Percentiles rank a stretch among this genome's conserved stretches.
Conservation (phyloP, 2,888 invertebrate genomes). For the Halictus ligatus region DNA sequence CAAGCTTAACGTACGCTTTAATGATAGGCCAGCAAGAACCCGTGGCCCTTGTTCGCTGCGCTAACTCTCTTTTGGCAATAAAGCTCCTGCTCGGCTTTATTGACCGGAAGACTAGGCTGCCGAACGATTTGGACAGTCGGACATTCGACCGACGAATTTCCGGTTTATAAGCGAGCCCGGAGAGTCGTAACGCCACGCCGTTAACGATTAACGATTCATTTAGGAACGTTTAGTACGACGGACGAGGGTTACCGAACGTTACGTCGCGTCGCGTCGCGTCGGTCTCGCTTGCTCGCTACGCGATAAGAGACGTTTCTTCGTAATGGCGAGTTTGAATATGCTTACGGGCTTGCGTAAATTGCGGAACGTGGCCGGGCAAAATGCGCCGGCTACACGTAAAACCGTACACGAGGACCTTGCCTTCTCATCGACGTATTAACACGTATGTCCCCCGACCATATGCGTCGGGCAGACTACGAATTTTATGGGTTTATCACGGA, state of each 20-base stretch:
- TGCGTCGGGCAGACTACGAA: too few relatives aligned
- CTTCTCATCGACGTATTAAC: not conserved
- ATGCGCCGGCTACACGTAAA: not conserved
- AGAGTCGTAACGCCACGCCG: conserved; percentile 76
- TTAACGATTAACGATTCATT: conserved; percentile 84
- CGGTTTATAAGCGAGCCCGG: conserved; percentile 81
- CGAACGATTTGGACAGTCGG: conserved; percentile 76
- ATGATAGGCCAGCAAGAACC: conserved; percentile 67
- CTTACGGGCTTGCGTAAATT: conserved; percentile 50
- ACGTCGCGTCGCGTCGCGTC: conserved; percentile 44
- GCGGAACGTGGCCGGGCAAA: not conserved
- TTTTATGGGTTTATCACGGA: too few relatives aligned
- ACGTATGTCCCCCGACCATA: not conserved
- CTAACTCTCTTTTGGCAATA: conserved; percentile 65
- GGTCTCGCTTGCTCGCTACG: conserved; percentile 54
- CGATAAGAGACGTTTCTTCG: conserved; percentile 67
- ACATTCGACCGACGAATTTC: conserved; percentile 79
- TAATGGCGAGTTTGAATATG: conserved; percentile 47
- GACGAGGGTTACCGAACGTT: conserved; percentile 61
- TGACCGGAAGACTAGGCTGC: conserved; percentile 71
- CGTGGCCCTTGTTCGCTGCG: conserved; percentile 4
- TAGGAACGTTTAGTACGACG: conserved; percentile 81
- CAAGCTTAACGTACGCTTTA: conserved; percentile 71
- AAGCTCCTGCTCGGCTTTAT: conserved; percentile 68
- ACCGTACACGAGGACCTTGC: not conserved